phyloP scores from a whole-genome alignment of 2,113 vertebrate species.

The Tetraodon nigroviridis region DNA sequence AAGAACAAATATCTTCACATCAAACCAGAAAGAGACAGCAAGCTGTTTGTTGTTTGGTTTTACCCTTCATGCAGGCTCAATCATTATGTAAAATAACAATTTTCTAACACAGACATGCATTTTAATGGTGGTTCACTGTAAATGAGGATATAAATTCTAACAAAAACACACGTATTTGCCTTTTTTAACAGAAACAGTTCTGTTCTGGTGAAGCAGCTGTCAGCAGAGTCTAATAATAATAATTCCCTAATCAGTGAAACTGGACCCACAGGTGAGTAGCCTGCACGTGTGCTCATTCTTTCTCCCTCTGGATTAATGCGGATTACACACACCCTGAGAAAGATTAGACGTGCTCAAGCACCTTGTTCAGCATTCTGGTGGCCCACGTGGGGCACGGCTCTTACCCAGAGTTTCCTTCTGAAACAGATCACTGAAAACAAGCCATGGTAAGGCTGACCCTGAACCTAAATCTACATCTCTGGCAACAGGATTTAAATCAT shows the following conservation, averaged over 20 bases:
- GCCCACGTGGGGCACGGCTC: conserved; percentile 26
- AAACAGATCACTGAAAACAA: conserved; percentile 17
- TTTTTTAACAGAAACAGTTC: conserved; percentile 51
- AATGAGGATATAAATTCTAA: neutral
- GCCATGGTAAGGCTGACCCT: neutral
- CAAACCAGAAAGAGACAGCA: no score
- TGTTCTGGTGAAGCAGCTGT: conserved; percentile 26
- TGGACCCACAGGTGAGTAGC: conserved; percentile 53
- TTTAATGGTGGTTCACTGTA: neutral
- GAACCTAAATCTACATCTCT: no score
- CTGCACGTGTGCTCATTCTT: conserved; percentile 24
- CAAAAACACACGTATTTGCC: neutral
- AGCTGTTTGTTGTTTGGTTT: no score
- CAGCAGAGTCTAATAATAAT: conserved; percentile 68
- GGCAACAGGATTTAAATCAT: no score
- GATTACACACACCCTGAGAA: conserved; percentile 22
- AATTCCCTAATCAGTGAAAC: conserved; percentile 43
- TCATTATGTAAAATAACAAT: neutral
- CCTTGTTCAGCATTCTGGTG: conserved; percentile 14
- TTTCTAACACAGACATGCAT: neutral
- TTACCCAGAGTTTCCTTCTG: conserved; percentile 6
- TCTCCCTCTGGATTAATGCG: conserved; percentile 4
- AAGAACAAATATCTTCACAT: no score
- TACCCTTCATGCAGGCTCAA: no score
- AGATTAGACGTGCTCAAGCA: conserved; percentile 26